These are phyloP conservation scores for Typhlichthys subterraneus DNA, from an alignment of 2,797 vertebrate species.

Conservation along the genomic window DNA sequence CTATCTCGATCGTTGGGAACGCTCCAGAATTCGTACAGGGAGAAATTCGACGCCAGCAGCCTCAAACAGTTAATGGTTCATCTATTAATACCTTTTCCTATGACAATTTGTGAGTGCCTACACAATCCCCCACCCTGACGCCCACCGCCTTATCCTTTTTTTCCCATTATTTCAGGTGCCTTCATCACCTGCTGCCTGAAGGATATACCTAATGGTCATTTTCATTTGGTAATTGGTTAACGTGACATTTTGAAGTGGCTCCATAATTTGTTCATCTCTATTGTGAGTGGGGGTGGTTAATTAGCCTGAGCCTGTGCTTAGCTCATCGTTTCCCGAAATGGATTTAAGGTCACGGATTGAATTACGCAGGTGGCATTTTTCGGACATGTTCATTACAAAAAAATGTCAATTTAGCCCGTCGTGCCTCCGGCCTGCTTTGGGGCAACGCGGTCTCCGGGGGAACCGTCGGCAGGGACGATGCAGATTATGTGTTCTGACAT, in stretches of 20 bases:
- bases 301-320: conserved; percentile 70
- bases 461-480: conserved; percentile 1
- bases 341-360: conserved; percentile 59
- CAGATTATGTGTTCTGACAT: conserved; percentile 16
- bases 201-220: conserved; percentile 71
- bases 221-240: conserved; percentile 82
- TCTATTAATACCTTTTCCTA: conserved; percentile 45
- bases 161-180: conserved; percentile 64
- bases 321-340: conserved; percentile 61
- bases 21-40: conserved; percentile 43
- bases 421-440: conserved; percentile 22
- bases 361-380: conserved; percentile 71
- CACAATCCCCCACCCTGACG: conserved; percentile 28
- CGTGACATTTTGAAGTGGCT: conserved; percentile 79
- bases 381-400: conserved; percentile 65
- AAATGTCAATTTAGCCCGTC: conserved; percentile 33
- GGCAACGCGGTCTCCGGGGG: conserved; percentile 20
- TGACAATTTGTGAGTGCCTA: conserved; percentile 49
- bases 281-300: conserved; percentile 69
- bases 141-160: conserved; percentile 9
- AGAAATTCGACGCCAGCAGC: conserved; percentile 36
- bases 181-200: conserved; percentile 72
- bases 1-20: conserved; percentile 21
- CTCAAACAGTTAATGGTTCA: conserved; percentile 50
- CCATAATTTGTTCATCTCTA: conserved; percentile 75